Evolutionary conservation across 2,113 vertebrate genomes (phyloP).

Genomic region (Phylloscopus trochilus): DNA sequence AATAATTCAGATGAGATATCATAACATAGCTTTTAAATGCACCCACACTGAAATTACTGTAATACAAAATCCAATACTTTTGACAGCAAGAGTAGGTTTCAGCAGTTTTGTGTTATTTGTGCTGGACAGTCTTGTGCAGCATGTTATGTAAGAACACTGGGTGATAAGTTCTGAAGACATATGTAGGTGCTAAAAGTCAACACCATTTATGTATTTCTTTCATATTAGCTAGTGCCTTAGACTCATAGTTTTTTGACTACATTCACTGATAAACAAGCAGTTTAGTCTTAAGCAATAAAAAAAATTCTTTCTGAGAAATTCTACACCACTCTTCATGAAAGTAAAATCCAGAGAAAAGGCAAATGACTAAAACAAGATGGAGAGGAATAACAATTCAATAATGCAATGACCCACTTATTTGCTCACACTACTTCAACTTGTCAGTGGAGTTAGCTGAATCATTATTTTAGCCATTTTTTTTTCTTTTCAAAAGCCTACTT

Average conservation of each 20-base stretch:
- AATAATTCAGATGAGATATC: neutral
- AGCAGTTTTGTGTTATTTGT: neutral
- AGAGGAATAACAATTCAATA: neutral
- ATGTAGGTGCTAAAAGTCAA: neutral
- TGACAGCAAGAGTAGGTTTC: neutral
- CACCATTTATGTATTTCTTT: neutral
- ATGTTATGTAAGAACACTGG: neutral
- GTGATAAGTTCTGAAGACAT: neutral
- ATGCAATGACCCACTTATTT: neutral
- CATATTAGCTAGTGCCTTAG: neutral
- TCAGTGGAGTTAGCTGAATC: neutral
- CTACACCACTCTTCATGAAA: neutral
- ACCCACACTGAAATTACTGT: neutral
- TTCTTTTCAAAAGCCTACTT: neutral
- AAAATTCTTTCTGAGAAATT: neutral
- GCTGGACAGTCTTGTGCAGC: neutral
- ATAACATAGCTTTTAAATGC: neutral
- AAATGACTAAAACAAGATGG: neutral
- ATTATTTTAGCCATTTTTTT: neutral
- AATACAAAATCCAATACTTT: slow-evolving; percentile 8
- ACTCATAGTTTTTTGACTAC: neutral
- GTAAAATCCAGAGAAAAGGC: neutral
- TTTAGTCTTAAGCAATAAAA: neutral
- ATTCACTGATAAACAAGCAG: neutral
- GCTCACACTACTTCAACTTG: neutral